Evolutionary conservation across 2,888 invertebrate species (phyloP), one percentile per base, ranked within the genome.

Genomic region (Eurytoma adleriae): DNA sequence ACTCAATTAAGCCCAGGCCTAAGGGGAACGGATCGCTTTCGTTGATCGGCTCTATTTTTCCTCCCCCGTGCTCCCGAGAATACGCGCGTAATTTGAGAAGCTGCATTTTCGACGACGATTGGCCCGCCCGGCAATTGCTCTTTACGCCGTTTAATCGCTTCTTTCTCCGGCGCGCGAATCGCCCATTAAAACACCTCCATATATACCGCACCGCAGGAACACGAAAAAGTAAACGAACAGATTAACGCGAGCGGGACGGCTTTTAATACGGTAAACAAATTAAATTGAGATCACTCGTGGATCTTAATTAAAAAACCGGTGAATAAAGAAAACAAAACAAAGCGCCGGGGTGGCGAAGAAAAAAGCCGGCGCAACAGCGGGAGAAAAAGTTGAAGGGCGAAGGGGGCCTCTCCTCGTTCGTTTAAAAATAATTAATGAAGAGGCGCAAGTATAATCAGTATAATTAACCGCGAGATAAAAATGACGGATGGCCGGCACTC

Each of bases 381-480:
- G 18, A 64, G 40, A 64, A 64, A 64, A 64, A 64, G 64, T 48
- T 40, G 30, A 27, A 62, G n/a, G 64, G 48, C 64, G 48, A 40
- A 40, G 48, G 64, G 18, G 64, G 12, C 48, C 56, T 10, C 69
- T 20, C 69, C 30, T 75, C 78, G 72, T 81, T 76, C 56, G 72
- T 81, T 81, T 40, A 76, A 62, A 76, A 78, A 75, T 78, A 81
- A 81, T 81, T 81, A 81, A 81, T 81, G 81, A 81, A 81, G 81
- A 78, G 68, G 75, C 73, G 77, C 79, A 70, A 59, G 69, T 76
- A 77, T 82, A 82, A 82, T 82, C 82, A 73, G 79, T 73, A 79
- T 82, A 82, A 82, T 82, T 82, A 82, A 82, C 79, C 79, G 66
- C 69, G 56, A 86, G 90, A 90, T 90, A 89, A 90, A 90, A 88